Evolutionary conservation across 2,113 vertebrate species (phyloP), one percentile per base, ranked within the genome.

Genomic region (Hylia prasina): DNA sequence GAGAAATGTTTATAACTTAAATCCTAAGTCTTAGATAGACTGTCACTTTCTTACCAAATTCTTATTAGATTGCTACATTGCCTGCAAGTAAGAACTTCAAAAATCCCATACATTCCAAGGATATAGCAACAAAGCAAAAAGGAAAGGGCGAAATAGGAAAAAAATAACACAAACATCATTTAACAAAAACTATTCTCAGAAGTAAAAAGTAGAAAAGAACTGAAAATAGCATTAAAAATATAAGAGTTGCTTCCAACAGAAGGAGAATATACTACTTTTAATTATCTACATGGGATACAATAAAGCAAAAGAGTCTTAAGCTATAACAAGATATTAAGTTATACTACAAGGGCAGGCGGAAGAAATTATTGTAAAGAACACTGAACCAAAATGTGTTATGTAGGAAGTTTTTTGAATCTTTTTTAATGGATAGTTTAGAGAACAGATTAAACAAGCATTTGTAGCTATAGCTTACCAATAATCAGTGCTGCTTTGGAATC

Each of bases 341-440:
- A 37, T 22, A 56, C 40, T 30, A 27, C 8, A n/a, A 22, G 15
- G 10, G 16, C 1, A 2, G 16, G 9, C 5, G 0, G 10, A 33
- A 53, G 24, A 33, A 56, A 45, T 14, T 15, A 25, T 0, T 57
- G 18, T 42, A 83, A 76, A 76, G 58, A 53, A 50, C 68, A 86
- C 16, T 6, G 9, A 61, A 77, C 16, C 44, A 40, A 65, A 72
- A 87, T 3, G 5, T 14, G 54, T 45, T 35, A 81, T 11, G 21
- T 22, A 47, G 5, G 13, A 6, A 72, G 10, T 2, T 45, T 83
- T 48, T 6, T 3, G 2, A 72, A 24, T n/a, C 6, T 54, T 45
- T 69, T 65, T 35, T 18, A 87, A 23, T 3, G 9, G 12, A 58
- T 24, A 39, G 23, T 73, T 54, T 33, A 57, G 8, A 82, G 48